phyloP scores from a whole-genome alignment of 2,797 vertebrate species.

The Eutrigla gurnardus region DNA sequence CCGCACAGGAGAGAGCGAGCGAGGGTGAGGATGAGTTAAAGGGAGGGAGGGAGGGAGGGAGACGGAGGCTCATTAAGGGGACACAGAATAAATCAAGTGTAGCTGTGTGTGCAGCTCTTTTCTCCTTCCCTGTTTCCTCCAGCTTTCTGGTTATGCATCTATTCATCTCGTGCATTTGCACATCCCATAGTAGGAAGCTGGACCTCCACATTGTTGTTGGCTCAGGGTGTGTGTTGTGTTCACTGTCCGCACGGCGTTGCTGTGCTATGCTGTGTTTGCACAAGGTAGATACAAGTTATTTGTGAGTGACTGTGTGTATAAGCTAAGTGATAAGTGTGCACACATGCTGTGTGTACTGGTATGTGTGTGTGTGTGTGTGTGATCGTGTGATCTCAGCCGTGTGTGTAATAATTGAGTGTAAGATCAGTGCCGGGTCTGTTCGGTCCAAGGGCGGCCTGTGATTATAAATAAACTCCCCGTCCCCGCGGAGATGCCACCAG shows the following conservation, averaged over 20 bases:
- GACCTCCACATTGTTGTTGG: constrained; percentile 44
- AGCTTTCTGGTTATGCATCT: constrained; percentile 61
- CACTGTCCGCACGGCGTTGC: constrained; percentile 18
- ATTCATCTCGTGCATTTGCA: constrained; percentile 55
- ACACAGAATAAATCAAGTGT: constrained; percentile 94
- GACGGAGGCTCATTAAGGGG: constrained; percentile 90
- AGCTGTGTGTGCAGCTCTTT: constrained; percentile 76
- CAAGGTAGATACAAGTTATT: constrained; percentile 54
- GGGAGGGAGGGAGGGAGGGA: constrained; percentile 85
- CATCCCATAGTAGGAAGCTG: constrained; percentile 46
- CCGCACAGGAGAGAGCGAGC: constrained; percentile 75
- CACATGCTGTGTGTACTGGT: constrained; percentile 38
- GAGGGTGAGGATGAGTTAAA: constrained; percentile 48
- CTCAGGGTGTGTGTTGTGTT: constrained; percentile 64
- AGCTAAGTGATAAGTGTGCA: constrained; percentile 13
- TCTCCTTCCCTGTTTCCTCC: constrained; percentile 32
- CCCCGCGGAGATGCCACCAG: constrained; percentile 87
- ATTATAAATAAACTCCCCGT: constrained; percentile 95
- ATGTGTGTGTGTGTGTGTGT: constrained; percentile 57
- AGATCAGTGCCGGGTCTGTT: constrained; percentile 90
- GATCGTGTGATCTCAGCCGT: constrained; percentile 71
- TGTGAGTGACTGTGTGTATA: constrained; percentile 12
- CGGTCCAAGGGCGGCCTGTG: constrained; percentile 72
- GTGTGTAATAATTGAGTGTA: constrained; percentile 97
- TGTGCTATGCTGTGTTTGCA: constrained; percentile 54